Conservation (phyloP, 2,113 vertebrate genomes). For the Salvelinus namaycush region DNA sequence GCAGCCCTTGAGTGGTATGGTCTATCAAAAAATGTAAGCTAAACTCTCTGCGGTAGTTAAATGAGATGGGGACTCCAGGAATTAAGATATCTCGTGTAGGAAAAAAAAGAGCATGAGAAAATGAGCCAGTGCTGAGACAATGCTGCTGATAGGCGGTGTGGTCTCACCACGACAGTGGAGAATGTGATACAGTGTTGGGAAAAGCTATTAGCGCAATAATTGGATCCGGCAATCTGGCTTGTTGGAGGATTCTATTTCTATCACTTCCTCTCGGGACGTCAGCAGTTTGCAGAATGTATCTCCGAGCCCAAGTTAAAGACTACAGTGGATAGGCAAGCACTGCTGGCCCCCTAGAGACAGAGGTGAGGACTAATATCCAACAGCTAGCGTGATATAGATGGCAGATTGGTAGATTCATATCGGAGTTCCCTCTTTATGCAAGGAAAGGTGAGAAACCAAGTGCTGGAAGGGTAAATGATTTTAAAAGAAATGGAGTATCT, state of each 20-base stretch:
- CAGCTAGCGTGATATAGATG: conserved; percentile 18
- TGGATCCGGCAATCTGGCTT: conserved; percentile 67
- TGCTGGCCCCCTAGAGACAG: conserved; percentile 34
- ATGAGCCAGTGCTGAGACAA: conserved; percentile 31
- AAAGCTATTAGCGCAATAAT: conserved; percentile 67
- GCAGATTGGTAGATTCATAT: conserved; percentile 57
- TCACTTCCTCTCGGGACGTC: conserved; percentile 56
- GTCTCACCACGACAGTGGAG: conserved; percentile 39
- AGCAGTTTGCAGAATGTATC: conserved; percentile 42
- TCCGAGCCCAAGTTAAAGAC: conserved; percentile 54
- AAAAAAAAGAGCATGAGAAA: background rate
- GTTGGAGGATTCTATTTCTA: conserved; percentile 64
- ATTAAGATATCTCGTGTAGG: conserved; percentile 40
- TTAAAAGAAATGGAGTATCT: no score
- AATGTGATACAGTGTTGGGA: conserved; percentile 54
- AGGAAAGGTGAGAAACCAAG: conserved; percentile 42
- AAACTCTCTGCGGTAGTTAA: background rate
- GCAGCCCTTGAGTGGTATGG: no score
- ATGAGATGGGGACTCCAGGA: conserved; percentile 23
- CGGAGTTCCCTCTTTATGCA: conserved; percentile 41
- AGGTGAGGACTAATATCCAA: conserved; percentile 20
- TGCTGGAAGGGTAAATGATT: conserved; percentile 17
- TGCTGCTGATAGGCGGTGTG: conserved; percentile 44
- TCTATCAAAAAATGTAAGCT: no score
- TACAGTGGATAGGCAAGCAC: conserved; percentile 50